A percentile compares a stretch with the other conserved stretches of the same genome.
These are phyloP conservation scores for Kuschelorhynchus macadamiae DNA, from an alignment of 2,888 invertebrate genomes.

Conservation along the genomic window DNA sequence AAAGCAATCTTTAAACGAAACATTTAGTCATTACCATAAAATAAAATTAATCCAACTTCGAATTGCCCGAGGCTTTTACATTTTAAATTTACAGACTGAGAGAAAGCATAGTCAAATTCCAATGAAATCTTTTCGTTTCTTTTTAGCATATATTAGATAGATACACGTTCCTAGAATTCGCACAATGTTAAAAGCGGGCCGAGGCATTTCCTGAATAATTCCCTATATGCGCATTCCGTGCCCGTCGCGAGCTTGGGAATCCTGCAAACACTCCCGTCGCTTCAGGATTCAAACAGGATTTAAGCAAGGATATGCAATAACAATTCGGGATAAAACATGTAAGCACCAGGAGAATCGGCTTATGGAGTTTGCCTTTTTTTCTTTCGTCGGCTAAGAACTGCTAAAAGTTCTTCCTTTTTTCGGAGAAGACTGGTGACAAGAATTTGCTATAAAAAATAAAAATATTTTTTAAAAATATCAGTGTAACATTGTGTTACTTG, in stretches of 20 bases:
- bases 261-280: slow-evolving; percentile 43
- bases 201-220: slow-evolving; percentile 48
- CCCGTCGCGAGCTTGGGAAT: slow-evolving; percentile 41
- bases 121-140: slow-evolving; percentile 7
- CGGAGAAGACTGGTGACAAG: too few relatives aligned
- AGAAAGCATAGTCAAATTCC: slow-evolving; percentile 1
- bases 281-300: slow-evolving; percentile 45
- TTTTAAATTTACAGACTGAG: too few relatives aligned
- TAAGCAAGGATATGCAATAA: slow-evolving; percentile 42
- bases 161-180: slow-evolving; percentile 32
- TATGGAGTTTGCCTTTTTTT: slow-evolving; percentile 10
- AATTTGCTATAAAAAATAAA: too few relatives aligned
- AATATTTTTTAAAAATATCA: too few relatives aligned
- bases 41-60: too few relatives aligned
- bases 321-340: slow-evolving; percentile 43
- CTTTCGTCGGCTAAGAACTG: too few relatives aligned
- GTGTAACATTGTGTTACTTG: too few relatives aligned
- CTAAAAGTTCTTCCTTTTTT: too few relatives aligned
- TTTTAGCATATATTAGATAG: slow-evolving; percentile 19
- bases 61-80: too few relatives aligned
- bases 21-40: too few relatives aligned
- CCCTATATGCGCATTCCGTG: slow-evolving; percentile 44
- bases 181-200: slow-evolving; percentile 46
- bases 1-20: too few relatives aligned
- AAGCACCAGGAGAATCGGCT: slow-evolving; percentile 28